Percentiles rank a stretch among this genome's conserved stretches.
phyloP scores from a whole-genome alignment of 23 tunicate species.

The Clavelina lepadiformis region DNA sequence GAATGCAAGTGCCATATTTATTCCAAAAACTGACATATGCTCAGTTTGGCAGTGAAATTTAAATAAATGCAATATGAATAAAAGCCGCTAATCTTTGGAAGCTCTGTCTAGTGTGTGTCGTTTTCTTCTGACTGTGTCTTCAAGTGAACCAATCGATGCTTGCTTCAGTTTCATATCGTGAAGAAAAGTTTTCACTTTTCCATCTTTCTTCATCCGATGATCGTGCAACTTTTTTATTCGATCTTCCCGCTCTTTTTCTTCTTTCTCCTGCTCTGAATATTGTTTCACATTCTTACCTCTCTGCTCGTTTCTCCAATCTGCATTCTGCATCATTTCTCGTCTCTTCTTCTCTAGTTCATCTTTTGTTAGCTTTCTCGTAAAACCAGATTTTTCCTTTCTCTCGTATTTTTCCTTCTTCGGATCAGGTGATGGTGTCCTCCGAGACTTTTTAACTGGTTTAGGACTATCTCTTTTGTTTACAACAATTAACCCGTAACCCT shows the following conservation, averaged over 20 bases:
- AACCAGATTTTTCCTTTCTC: slow-evolving; percentile 57
- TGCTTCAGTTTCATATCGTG: slow-evolving; percentile 78
- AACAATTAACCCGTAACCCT: slow-evolving; percentile 39
- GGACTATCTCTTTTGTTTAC: slow-evolving; percentile 10
- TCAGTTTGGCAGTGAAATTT: no score
- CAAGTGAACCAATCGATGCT: slow-evolving; percentile 56
- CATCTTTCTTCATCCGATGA: slow-evolving; percentile 21
- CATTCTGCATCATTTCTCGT: slow-evolving; percentile 85
- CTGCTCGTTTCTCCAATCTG: slow-evolving; percentile 66
- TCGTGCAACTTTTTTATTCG: slow-evolving; percentile 25
- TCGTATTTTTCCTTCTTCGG: slow-evolving; percentile 41
- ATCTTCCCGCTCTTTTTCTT: slow-evolving; percentile 47
- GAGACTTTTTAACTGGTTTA: background rate
- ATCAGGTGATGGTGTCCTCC: slow-evolving; percentile 38
- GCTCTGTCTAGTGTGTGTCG: slow-evolving; percentile 46
- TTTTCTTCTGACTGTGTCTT: slow-evolving; percentile 73
- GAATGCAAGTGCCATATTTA: no score
- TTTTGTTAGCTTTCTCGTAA: slow-evolving; percentile 46
- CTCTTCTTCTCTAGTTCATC: slow-evolving; percentile 70
- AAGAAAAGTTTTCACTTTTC: slow-evolving; percentile 71
- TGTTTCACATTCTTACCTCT: slow-evolving; percentile 51
- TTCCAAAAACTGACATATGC: no score
- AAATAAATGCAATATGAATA: no score
- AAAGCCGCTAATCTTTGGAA: slow-evolving; percentile 1
- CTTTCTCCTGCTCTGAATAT: slow-evolving; percentile 38